These are phyloP conservation scores for Melopsittacus undulatus DNA, from an alignment of 2,797 vertebrate genomes.

Conservation along the genomic window DNA sequence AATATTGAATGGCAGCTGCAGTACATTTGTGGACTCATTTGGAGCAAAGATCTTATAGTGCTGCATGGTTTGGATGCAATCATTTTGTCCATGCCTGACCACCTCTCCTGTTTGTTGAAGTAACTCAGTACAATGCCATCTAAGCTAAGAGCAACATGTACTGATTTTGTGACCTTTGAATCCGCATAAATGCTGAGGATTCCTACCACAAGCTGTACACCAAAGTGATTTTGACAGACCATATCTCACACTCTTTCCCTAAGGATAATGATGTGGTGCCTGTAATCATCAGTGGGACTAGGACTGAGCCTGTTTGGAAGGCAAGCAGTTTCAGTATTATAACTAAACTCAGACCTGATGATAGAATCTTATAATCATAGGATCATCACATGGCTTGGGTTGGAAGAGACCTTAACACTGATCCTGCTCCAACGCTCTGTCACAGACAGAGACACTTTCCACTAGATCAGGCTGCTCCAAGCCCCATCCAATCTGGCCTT, in stretches of 20 bases:
- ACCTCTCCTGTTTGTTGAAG: not conserved
- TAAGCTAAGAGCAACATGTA: not conserved
- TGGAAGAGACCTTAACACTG: not conserved
- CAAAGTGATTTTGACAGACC: not conserved
- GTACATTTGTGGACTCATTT: not conserved
- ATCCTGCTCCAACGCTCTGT: not conserved
- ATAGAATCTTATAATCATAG: not conserved
- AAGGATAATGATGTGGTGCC: not conserved
- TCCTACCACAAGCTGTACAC: not conserved
- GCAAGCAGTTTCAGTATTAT: not conserved
- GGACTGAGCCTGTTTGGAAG: not conserved
- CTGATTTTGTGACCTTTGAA: not conserved
- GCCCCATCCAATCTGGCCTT: not conserved
- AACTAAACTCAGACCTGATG: not conserved
- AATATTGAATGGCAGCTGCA: not conserved
- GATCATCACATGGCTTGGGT: not conserved
- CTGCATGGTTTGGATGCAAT: not conserved
- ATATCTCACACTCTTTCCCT: not conserved
- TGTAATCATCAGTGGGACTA: not conserved
- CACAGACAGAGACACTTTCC: not conserved
- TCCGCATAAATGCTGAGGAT: not conserved
- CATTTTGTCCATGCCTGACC: not conserved
- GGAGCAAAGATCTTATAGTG: not conserved
- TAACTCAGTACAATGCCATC: not conserved
- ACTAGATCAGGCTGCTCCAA: not conserved